phyloP scores from a whole-genome alignment of 2,797 vertebrate species.

The Leptodactylus fallax region DNA sequence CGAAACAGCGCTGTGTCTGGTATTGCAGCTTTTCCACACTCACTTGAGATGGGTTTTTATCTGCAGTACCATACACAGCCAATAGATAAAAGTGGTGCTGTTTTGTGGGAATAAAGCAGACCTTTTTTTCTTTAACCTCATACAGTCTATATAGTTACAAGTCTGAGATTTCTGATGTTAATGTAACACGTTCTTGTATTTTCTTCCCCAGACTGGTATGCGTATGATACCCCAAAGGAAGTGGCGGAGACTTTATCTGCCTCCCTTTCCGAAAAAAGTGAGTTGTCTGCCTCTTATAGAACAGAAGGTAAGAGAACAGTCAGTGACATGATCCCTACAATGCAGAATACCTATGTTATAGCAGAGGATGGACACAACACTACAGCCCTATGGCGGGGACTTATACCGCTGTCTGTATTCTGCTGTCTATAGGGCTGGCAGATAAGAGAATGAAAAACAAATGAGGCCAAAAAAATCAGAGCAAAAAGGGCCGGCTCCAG shows the following conservation, averaged over 20 bases:
- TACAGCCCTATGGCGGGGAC: too few species aligned
- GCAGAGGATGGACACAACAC: too few species aligned
- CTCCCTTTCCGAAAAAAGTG: constrained; percentile 71
- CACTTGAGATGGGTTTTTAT: background rate
- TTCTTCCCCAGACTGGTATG: constrained; percentile 66
- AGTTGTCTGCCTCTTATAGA: constrained; percentile 61
- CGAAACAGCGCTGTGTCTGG: too few species aligned
- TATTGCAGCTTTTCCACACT: too few species aligned
- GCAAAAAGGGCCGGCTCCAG: too few species aligned
- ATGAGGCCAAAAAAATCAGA: too few species aligned
- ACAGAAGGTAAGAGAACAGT: background rate
- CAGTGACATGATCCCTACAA: background rate
- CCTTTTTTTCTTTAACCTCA: background rate
- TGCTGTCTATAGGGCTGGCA: background rate
- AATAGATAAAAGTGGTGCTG: background rate
- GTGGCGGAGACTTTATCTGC: constrained; percentile 71
- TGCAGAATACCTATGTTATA: background rate
- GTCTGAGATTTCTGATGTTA: background rate
- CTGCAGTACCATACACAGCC: background rate
- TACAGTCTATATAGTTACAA: background rate
- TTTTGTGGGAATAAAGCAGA: background rate
- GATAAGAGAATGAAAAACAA: background rate
- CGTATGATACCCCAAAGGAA: constrained; percentile 71
- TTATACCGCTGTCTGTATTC: too few species aligned
- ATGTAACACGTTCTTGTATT: background rate